phyloP scores from a whole-genome alignment of 2,888 invertebrate genomes.

The Dorcus hopei region DNA sequence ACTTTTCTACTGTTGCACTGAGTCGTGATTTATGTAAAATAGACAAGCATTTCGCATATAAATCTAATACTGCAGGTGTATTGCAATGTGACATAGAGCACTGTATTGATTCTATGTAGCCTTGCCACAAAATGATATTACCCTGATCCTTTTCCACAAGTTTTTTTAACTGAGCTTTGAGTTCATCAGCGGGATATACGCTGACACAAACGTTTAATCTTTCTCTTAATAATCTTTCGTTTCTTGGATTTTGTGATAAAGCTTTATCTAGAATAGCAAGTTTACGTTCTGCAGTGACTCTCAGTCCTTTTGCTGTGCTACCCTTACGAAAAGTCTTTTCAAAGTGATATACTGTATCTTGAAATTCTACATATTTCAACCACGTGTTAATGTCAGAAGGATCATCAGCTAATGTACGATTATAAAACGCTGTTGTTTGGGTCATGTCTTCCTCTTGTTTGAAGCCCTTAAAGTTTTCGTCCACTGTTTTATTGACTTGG shows the following conservation, averaged over 20 bases:
- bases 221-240: slow-evolving; percentile 52
- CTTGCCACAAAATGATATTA: slow-evolving; percentile 54
- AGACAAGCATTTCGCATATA: slow-evolving; percentile 55
- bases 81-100: slow-evolving; percentile 63
- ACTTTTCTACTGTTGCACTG: slow-evolving; percentile 39
- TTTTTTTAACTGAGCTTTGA: slow-evolving; percentile 50
- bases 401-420: slow-evolving; percentile 51
- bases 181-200: slow-evolving; percentile 59
- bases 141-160: slow-evolving; percentile 52
- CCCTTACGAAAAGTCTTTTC: slow-evolving; percentile 48
- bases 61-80: slow-evolving; percentile 55
- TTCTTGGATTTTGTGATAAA: slow-evolving; percentile 55
- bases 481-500: slow-evolving; percentile 7
- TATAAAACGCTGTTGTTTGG: slow-evolving; percentile 53
- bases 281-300: slow-evolving; percentile 56
- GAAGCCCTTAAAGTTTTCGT: slow-evolving; percentile 31
- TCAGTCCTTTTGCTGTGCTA: slow-evolving; percentile 46
- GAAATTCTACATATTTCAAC: slow-evolving; percentile 60
- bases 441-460: slow-evolving; percentile 52
- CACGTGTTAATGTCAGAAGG: slow-evolving; percentile 57
- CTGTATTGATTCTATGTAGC: slow-evolving; percentile 53
- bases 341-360: slow-evolving; percentile 51
- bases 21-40: slow-evolving; percentile 48
- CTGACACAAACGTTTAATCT: slow-evolving; percentile 51
- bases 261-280: slow-evolving; percentile 62